Conservation (phyloP, 2,888 invertebrate genomes). For the Acrobasis repandana region DNA sequence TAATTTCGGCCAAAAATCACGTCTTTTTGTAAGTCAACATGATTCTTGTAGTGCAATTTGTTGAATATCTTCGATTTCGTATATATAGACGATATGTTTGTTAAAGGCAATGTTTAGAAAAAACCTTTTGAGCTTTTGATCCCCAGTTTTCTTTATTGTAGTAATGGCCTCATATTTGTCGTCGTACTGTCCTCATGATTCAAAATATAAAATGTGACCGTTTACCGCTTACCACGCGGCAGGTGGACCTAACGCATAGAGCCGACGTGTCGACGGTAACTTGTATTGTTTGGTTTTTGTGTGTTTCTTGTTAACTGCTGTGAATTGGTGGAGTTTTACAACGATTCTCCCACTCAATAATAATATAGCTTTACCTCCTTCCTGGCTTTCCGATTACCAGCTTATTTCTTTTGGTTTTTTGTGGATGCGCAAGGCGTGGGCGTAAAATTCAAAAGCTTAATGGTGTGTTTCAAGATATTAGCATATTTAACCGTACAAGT, state of each 20-base stretch:
- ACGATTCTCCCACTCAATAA: background rate
- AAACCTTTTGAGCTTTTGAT: background rate
- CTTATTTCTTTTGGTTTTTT: background rate
- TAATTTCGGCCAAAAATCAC: background rate
- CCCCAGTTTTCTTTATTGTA: background rate
- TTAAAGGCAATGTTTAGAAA: background rate
- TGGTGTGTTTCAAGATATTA: too few relatives aligned
- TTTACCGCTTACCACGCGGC: constrained; percentile 76
- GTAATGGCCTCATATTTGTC: constrained; percentile 26
- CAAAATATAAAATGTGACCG: constrained; percentile 56
- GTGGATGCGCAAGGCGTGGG: too few relatives aligned
- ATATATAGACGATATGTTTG: background rate
- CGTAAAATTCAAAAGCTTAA: too few relatives aligned
- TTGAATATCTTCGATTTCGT: background rate
- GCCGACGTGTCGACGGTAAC: constrained; percentile 77
- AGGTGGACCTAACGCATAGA: constrained; percentile 82
- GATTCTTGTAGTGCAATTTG: background rate
- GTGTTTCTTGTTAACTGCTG: constrained; percentile 43
- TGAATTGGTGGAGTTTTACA: constrained; percentile 31
- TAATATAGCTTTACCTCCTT: background rate
- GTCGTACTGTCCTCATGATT: constrained; percentile 43
- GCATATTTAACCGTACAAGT: too few relatives aligned
- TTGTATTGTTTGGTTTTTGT: constrained; percentile 56
- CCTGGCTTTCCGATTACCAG: background rate
- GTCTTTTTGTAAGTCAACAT: background rate